Conservation (phyloP, 2,113 vertebrate genomes). For the Melanerpes aurifrons region DNA sequence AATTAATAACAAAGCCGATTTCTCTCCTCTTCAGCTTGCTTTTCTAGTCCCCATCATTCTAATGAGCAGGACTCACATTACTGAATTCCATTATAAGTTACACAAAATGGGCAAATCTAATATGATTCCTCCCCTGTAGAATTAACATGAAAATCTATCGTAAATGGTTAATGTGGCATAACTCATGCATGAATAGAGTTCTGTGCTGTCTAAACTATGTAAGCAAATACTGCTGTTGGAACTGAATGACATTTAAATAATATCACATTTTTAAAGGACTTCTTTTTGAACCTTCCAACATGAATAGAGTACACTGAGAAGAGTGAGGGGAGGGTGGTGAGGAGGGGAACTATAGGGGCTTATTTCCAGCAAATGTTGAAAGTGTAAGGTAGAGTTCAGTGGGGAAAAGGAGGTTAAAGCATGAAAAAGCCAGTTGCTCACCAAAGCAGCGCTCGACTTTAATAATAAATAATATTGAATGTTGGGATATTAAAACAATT, state of each 20-base stretch:
- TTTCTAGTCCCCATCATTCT: not conserved
- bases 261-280: not conserved
- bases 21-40: not conserved
- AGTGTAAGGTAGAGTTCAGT: constrained; percentile 22
- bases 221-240: constrained; percentile 42
- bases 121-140: constrained; percentile 46
- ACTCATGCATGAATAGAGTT: constrained; percentile 35
- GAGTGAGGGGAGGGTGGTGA: not conserved
- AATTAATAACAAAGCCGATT: constrained; percentile 26
- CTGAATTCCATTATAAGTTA: constrained; percentile 49
- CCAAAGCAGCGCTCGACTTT: constrained; percentile 73
- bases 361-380: constrained; percentile 6
- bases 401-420: constrained; percentile 69
- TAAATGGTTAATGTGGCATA: constrained; percentile 64
- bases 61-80: constrained; percentile 11
- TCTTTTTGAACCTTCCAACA: not conserved
- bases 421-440: constrained; percentile 67
- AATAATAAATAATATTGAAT: constrained; percentile 86
- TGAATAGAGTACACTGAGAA: not conserved
- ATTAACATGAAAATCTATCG: constrained; percentile 58
- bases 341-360: not conserved
- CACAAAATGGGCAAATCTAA: constrained; percentile 53
- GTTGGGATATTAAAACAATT: constrained; percentile 88
- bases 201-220: constrained; percentile 35
- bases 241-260: constrained; percentile 49